Base-by-base conservation (phyloP, 53 echinoderm and acorn worm genomes). In the Echinometra lucunter region DNA sequence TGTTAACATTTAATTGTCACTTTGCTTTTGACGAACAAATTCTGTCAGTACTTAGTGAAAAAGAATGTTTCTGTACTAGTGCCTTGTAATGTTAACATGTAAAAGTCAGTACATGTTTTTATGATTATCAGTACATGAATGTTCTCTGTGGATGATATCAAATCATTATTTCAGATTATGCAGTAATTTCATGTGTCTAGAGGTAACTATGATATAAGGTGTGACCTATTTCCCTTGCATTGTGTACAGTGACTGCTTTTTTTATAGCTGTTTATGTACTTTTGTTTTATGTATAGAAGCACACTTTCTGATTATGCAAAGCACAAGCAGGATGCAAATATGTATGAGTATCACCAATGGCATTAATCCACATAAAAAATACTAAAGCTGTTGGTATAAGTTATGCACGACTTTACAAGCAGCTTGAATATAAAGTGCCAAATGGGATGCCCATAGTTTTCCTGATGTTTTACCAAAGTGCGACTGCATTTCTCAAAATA, bases 11-110 rank as follows among this genome's bases (percentile, higher is more conserved):
- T 78, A 4, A 21, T 78, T 78, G 18, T 78, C 78, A 42, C 4
- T 78, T 40, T 78, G 78, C 78, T 78, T 78, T 78, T 78, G 42
- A 78, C 17, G 23, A 42, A 19, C 42, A 78, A 78, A 23, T 16
- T 38, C 3, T 78, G 37, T 78, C 78, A 78, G 78, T 78, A 78
- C 78, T 42, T 21, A 7, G 21, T 19, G 6, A 40, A 42, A 78
- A 42, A 16, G 4, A 42, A 38, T 21, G 78, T 38, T 78, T 78
- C 38, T 78, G 78, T 78, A 78, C 78, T 78, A 78, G 78, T 78
- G 78, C 78, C 78, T 78, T 78, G 78, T 78, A 40, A 42, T 40
- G 6, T 38, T 78, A 78, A 38, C 21, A 3, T 78, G 38, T 21
- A 78, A n/a, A n/a, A 16, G 7, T 78, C 78, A 78, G 38, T 78